These are phyloP conservation scores for Drosophila tropicalis DNA, from an alignment of 1,140 invertebrate species.

Conservation along the genomic window DNA sequence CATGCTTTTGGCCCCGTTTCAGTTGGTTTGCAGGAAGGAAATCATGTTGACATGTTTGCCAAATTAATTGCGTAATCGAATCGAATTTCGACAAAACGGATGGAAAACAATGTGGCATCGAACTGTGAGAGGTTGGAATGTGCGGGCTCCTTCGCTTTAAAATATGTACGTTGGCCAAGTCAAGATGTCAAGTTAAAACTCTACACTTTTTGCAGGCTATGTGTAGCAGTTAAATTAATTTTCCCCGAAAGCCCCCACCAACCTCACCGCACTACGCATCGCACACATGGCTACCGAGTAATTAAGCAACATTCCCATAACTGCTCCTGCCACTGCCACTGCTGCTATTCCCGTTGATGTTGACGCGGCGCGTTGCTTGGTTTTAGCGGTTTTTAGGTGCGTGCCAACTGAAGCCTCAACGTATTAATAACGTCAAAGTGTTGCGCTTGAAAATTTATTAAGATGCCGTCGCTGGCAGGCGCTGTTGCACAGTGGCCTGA, in stretches of 20 bases:
- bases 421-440: constrained; percentile 79
- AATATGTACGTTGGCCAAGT: constrained; percentile 15
- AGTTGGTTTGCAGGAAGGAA: not conserved
- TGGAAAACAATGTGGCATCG: constrained; percentile 20
- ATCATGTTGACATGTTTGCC: constrained; percentile 39
- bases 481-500: constrained; percentile 7
- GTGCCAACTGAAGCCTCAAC: constrained; percentile 38
- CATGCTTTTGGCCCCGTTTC: constrained; percentile 33
- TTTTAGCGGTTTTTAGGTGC: constrained; percentile 67
- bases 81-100: constrained; percentile 40
- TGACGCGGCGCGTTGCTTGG: constrained; percentile 9
- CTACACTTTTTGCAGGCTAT: not conserved
- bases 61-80: constrained; percentile 60
- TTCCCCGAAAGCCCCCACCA: constrained; percentile 11
- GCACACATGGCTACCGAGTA: constrained; percentile 38
- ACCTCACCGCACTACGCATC: not conserved
- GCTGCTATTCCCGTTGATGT: constrained; percentile 1
- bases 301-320: constrained; percentile 44
- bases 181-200: constrained; percentile 12
- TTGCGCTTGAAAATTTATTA: constrained; percentile 73
- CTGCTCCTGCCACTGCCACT: not conserved
- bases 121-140: not conserved
- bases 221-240: constrained; percentile 61
- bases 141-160: constrained; percentile 24
- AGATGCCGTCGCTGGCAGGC: constrained; percentile 65